Evolutionary conservation across 2,797 vertebrate genomes (phyloP), one percentile per base, ranked within the genome.

Genomic region (Acanthurus lineatus): DNA sequence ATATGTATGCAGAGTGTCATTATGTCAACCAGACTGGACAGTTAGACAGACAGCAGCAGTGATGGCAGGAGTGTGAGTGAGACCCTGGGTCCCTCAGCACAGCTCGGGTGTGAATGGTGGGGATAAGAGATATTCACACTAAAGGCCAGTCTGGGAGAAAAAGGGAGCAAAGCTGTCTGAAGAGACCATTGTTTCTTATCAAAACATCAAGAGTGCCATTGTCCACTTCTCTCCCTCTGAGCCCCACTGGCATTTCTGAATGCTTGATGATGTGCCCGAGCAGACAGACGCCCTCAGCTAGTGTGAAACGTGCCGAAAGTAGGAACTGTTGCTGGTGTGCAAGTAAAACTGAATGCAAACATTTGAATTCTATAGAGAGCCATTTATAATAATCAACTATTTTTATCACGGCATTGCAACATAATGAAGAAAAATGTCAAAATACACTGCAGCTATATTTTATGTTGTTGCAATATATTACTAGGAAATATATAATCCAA

Each of bases 171-270:
- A 87, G 86, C 92, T 93, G 93, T 94, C 94, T 92, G 91, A 92
- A 86, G 90, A 91, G 77, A 77, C 92, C 63, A 93, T 95, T 95
- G 94, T 95, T 91, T 65, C 87, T 91, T 95, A 95, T 95, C 93
- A 76, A 86, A 93, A 94, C 90, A 95, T 95, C 92, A 83, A 87
- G 82, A 90, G 87, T 64, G 77, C 91, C 79, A 90, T 95, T 95
- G 93, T 95, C 75, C 88, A 72, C 81, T 61, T 90, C 84, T 86
- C 86, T 91, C 87, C 86, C 91, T 90, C 82, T 85, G 92, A 89
- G 85, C 70, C 73, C 78, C 76, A 12, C 79, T 95, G 94, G 90
- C 95, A 95, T 95, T 95, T 95, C 88, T 94, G 88, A 93, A 85
- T 57, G 79, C 77, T 90, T 62, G 77, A 76, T 87, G 64, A 90